Conservation (phyloP, 2,888 invertebrate species). For the Drosophila lacicola region DNA sequence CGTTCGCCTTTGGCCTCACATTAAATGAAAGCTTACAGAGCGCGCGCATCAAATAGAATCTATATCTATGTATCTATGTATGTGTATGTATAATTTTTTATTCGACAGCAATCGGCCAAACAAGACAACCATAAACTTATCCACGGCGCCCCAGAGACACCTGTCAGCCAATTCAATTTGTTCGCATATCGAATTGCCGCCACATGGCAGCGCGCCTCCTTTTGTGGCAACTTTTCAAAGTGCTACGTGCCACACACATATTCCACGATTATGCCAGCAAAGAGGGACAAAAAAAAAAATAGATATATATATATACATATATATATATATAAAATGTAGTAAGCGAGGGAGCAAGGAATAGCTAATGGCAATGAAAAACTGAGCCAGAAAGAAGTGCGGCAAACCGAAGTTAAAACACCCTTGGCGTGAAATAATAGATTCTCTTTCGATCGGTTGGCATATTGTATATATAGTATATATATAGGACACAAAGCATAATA, state of each 20-base stretch:
- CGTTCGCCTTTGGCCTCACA: conserved; percentile 10
- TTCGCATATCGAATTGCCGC: conserved; percentile 45
- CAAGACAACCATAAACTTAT: conserved; percentile 39
- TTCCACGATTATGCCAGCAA: not conserved
- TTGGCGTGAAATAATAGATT: too few relatives aligned
- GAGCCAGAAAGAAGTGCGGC: too few relatives aligned
- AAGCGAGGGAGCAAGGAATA: not conserved
- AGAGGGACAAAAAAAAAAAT: too few relatives aligned
- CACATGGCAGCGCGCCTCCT: conserved; percentile 33
- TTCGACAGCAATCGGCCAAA: conserved; percentile 13
- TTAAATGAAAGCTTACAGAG: conserved; percentile 2
- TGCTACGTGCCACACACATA: conserved; percentile 29
- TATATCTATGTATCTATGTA: not conserved
- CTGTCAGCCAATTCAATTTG: conserved; percentile 70
- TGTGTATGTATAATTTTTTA: not conserved
- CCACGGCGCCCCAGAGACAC: conserved; percentile 56
- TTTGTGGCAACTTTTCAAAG: conserved; percentile 15
- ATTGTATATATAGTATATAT: too few relatives aligned
- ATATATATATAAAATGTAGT: too few relatives aligned
- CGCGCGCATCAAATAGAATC: conserved; percentile 1
- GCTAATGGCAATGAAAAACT: conserved; percentile 33
- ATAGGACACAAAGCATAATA: too few relatives aligned
- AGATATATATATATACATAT: too few relatives aligned
- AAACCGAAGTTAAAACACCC: too few relatives aligned
- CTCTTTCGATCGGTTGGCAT: too few relatives aligned